Evolutionary conservation across 2,113 vertebrate species (phyloP), one percentile per base, ranked within the genome.

Genomic region (Hirundichthys speculiger): DNA sequence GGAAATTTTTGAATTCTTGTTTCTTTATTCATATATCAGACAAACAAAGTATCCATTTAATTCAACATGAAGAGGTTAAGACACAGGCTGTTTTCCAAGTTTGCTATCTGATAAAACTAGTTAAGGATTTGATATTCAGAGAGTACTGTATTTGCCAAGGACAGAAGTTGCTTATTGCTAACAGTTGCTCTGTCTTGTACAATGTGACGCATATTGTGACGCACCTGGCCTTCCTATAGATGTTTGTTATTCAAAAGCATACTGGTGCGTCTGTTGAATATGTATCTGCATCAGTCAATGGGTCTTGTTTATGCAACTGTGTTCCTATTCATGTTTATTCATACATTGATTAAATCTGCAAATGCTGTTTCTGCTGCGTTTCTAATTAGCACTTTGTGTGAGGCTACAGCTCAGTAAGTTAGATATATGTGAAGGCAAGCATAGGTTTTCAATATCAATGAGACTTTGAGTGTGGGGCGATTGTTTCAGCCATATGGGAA

Each of bases 301-400:
- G 41, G 43, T 71, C 21, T 49, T 64, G 64, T 77, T 82, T 64
- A 69, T 80, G 72, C 80, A 73, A 64, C 64, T 66, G 16, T 45
- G 51, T 71, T 79, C 20, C 54, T 58, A 30, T 62, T 82, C 65
- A 79, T 84, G 72, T 85, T 84, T 85, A 82, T 88, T 84, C 69
- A 89, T 75, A 50, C 2, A 6, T 34, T 72, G 67, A 75, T 86
- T 77, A 82, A 71, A 75, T 68, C 72, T 60, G 62, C 69, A 65
- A 81, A 64, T 78, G 65, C 54, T 75, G 79, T 62, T 52, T 73
- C 49, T 62, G 75, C 53, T 70, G 39, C 64, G 69, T 75, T 51
- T 67, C 53, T 68, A 69, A 82, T 85, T 78, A 79, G 70, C 77
- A 60, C 83, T 84, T 82, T 66, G 34, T 27, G 22, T 18, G 64